These are phyloP conservation scores for Mystacornis crossleyi DNA, from an alignment of 2,113 vertebrate genomes.

Conservation along the genomic window DNA sequence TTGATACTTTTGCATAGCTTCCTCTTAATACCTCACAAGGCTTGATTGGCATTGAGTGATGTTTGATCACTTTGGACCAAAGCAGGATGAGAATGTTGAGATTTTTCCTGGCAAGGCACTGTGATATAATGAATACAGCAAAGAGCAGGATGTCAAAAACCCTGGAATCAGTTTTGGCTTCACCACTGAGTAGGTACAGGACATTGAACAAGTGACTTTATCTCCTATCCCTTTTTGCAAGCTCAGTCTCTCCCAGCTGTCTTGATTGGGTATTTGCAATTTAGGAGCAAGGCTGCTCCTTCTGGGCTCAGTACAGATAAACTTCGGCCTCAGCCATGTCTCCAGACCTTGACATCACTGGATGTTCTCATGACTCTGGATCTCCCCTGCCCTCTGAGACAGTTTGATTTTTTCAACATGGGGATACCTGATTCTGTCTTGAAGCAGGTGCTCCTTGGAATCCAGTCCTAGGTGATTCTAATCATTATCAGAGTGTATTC, in stretches of 20 bases:
- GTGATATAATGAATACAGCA: not conserved
- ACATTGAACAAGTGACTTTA: not conserved
- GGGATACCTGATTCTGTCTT: not conserved
- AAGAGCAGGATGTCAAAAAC: not conserved
- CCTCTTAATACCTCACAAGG: conserved; percentile 8
- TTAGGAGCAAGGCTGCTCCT: not conserved
- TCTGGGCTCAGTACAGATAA: not conserved
- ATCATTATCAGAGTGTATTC: not conserved
- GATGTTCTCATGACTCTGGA: not conserved
- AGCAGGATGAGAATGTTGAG: not conserved
- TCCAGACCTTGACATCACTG: not conserved
- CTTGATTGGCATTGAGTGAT: not conserved
- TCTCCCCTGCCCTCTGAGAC: not conserved
- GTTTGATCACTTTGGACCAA: conserved; percentile 24
- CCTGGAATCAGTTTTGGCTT: not conserved
- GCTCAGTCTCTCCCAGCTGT: not conserved
- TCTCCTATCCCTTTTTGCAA: not conserved
- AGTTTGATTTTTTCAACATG: not conserved
- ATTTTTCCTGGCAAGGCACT: not conserved
- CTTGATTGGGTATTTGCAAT: not conserved
- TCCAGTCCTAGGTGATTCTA: not conserved
- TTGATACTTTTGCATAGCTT: not conserved
- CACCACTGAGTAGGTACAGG: rapidly evolving
- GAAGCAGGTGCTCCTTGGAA: not conserved
- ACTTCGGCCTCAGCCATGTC: not conserved